These are phyloP conservation scores for Phalacrocorax pelagicus DNA, from an alignment of 2,113 vertebrate species.

Conservation along the genomic window DNA sequence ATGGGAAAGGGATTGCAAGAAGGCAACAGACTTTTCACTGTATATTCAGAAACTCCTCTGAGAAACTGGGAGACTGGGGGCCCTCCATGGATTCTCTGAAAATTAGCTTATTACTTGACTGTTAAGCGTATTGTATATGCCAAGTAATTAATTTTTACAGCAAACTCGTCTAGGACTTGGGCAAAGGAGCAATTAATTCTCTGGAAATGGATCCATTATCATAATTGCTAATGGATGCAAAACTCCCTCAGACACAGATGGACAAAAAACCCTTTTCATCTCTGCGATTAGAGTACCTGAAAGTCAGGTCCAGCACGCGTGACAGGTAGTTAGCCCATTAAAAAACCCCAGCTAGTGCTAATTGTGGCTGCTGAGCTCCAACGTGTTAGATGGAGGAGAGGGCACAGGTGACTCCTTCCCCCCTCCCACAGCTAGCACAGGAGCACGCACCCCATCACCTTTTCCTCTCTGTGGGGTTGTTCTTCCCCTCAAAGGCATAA, in stretches of 20 bases:
- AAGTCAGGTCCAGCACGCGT: not conserved
- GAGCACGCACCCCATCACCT: not conserved
- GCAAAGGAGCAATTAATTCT: slow-evolving; percentile 63
- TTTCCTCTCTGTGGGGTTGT: not conserved
- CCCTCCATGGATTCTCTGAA: not conserved
- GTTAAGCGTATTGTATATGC: slow-evolving; percentile 39
- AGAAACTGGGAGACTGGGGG: not conserved
- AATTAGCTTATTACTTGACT: slow-evolving; percentile 58
- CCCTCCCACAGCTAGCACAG: not conserved
- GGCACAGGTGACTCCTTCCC: not conserved
- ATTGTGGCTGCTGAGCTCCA: not conserved
- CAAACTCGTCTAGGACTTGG: slow-evolving; percentile 46
- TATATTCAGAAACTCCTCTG: not conserved
- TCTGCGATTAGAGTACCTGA: not conserved
- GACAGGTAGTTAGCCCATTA: not conserved
- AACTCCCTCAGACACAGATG: slow-evolving; percentile 23
- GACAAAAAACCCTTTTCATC: slow-evolving; percentile 26
- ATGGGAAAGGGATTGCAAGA: not conserved
- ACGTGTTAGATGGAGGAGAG: not conserved
- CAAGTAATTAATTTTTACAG: slow-evolving; percentile 72
- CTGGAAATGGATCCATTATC: slow-evolving; percentile 49
- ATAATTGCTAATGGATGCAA: slow-evolving; percentile 63
- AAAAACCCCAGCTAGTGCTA: not conserved
- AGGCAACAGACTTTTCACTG: not conserved
- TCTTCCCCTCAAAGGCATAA: not conserved